Evolutionary conservation across 2,797 vertebrate genomes (phyloP), one percentile per base, ranked within the genome.

Genomic region (Siniperca scherzeri): DNA sequence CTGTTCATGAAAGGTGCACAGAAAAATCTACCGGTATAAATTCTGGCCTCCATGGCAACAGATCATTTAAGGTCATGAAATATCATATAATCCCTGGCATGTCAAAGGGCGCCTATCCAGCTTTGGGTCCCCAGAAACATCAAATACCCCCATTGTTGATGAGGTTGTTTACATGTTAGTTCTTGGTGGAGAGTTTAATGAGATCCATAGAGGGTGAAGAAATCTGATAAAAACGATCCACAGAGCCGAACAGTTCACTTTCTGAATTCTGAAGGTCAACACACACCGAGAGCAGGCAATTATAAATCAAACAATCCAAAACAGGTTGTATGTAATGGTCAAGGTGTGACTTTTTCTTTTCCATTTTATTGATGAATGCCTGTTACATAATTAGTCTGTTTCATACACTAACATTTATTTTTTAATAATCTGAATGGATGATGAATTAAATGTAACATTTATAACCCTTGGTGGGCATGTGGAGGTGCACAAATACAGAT

Each of bases 181-280:
- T 50, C 19, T 21, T 56, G 40, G 40, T 53, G 52, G 68, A 72
- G 38, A 73, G 72, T 14, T 82, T 60, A 56, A 56, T 27, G 53
- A 56, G 53, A 27, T 56, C n/a, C 53, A 13, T 14, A 4, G 53
- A 56, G 53, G 53, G n/a, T 27, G 5, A 2, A 13, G 12, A 27
- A 27, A 27, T n/a, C n/a, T 27, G n/a, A 27, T 56, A 53, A 53
- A 53, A 53, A 2, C 52, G 5, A 4, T 10, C 46, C 16, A 48
- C 14, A 17, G 46, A 48, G 22, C 22, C 27, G 27, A 27, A 27
- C 50, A 53, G 52, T n/a, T n/a, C 9, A 53, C 4, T 12, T n/a
- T 53, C 22, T 53, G 10, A n/a, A 53, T n/a, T 40, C 40, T 40
- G 40, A 5, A 53, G 10, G 38, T 38, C 38, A 38, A 9, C 40